phyloP scores from a whole-genome alignment of 2,113 vertebrate genomes.

The Carassius gibelio region DNA sequence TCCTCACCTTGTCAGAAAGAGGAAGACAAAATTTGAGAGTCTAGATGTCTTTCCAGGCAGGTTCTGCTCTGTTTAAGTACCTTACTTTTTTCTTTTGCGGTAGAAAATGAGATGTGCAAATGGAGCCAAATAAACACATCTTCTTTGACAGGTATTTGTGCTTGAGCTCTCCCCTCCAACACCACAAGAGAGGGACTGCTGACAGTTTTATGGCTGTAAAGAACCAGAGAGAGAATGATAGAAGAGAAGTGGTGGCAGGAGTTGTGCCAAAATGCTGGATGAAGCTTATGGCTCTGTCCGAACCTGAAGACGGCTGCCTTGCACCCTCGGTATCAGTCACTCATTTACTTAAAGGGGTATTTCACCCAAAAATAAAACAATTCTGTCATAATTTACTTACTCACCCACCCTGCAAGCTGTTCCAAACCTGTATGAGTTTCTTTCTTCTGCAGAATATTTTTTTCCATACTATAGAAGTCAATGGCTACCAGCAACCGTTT shows the following conservation, averaged over 20 bases:
- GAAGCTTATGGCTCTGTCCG: slow-evolving; percentile 28
- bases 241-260: slow-evolving; percentile 11
- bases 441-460: too few species aligned
- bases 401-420: too few species aligned
- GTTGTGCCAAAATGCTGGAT: slow-evolving; percentile 17
- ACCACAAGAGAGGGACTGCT: slow-evolving; percentile 53
- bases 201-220: slow-evolving; percentile 64
- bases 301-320: slow-evolving; percentile 30
- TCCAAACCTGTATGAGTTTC: too few species aligned
- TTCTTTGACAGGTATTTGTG: slow-evolving; percentile 44
- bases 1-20: slow-evolving; percentile 35
- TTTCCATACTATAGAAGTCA: too few species aligned
- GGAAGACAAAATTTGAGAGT: slow-evolving; percentile 4
- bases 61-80: slow-evolving; percentile 69
- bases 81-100: slow-evolving; percentile 63
- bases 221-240: slow-evolving; percentile 36
- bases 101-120: slow-evolving; percentile 74
- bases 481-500: too few species aligned
- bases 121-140: slow-evolving; percentile 41
- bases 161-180: slow-evolving; percentile 41
- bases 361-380: too few species aligned
- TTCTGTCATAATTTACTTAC: too few species aligned
- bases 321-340: too few species aligned
- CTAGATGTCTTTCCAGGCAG: neutral
- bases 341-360: too few species aligned